Evolutionary conservation across 2,888 invertebrate genomes (phyloP), one percentile per base, ranked within the genome.

Genomic region (Alentia gelatinosa): DNA sequence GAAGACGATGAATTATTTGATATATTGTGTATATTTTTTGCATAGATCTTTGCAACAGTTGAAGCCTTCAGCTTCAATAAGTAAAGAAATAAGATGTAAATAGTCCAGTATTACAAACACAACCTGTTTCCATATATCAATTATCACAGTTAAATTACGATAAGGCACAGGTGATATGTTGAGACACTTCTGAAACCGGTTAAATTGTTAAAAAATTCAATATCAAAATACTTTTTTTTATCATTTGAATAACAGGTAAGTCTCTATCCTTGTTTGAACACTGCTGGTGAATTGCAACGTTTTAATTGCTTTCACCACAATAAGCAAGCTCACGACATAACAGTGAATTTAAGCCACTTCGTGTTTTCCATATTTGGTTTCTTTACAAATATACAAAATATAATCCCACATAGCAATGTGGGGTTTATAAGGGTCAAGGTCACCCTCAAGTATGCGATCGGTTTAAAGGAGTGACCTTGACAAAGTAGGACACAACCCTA

Each of bases 91-190:
- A n/a, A n/a, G n/a, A 63, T 63, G n/a, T 63, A 63, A n/a, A 47
- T 12, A 7, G 7, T 12, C 15, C n/a, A 63, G 26, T 63, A 63
- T 19, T 19, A 63, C 4, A n/a, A n/a, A 63, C 26, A 63, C 63
- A 63, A 63, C 63, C 63, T 63, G 23, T 47, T 19, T 47, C 47
- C 5, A n/a, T 63, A 19, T 63, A 5, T 63, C 63, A 63, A 19
- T 63, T 63, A 63, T 63, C 63, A 63, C 63, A 63, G 63, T n/a
- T 63, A 19, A 63, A 63, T n/a, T 63, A 12, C n/a, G 4, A 75
- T n/a, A 75, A 75, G 75, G 35, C 30, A 75, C 75, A 33, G 30
- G 75, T 75, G 75, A 75, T 75, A 75, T 26, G 5, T 75, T 68
- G 47, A 19, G 19, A 12, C 47, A 47, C 9, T 47, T 19, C 19